These are phyloP conservation scores for Gambusia affinis DNA, from an alignment of 2,113 vertebrate species.

Conservation along the genomic window DNA sequence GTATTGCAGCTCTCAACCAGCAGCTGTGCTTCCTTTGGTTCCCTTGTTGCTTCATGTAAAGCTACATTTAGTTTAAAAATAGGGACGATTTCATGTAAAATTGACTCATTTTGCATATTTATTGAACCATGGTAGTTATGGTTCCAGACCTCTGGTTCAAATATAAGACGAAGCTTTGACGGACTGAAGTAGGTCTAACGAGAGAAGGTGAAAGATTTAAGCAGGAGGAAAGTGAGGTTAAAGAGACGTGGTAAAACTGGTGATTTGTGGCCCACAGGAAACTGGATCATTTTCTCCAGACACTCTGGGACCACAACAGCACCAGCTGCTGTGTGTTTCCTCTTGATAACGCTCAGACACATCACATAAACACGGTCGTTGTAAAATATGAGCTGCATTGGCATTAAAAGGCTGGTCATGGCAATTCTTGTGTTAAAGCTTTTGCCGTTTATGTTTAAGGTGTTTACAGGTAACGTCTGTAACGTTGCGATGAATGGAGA, in stretches of 20 bases:
- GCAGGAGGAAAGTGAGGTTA: constrained; percentile 43
- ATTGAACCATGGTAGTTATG: background rate
- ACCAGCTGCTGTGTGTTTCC: constrained; percentile 60
- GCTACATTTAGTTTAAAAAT: constrained; percentile 22
- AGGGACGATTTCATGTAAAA: background rate
- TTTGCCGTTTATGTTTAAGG: background rate
- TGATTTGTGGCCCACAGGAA: constrained; percentile 68
- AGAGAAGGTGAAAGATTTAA: constrained; percentile 40
- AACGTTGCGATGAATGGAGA: background rate
- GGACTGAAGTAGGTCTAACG: background rate
- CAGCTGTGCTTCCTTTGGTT: constrained; percentile 4
- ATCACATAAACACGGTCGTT: constrained; percentile 5
- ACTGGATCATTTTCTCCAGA: constrained; percentile 33
- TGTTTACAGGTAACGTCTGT: background rate
- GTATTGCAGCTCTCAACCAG: constrained; percentile 6
- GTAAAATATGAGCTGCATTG: background rate
- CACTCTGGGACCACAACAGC: constrained; percentile 35
- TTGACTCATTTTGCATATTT: background rate
- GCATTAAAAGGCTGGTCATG: background rate
- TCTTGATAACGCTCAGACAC: constrained; percentile 56
- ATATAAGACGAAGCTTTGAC: constrained; percentile 10
- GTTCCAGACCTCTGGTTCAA: background rate
- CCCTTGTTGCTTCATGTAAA: constrained; percentile 3
- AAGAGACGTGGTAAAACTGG: constrained; percentile 29
- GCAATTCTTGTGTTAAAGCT: background rate